Percentiles rank a stretch among this genome's conserved stretches.
Conservation (phyloP, 2,797 vertebrate genomes). For the Thaleichthys pacificus region DNA sequence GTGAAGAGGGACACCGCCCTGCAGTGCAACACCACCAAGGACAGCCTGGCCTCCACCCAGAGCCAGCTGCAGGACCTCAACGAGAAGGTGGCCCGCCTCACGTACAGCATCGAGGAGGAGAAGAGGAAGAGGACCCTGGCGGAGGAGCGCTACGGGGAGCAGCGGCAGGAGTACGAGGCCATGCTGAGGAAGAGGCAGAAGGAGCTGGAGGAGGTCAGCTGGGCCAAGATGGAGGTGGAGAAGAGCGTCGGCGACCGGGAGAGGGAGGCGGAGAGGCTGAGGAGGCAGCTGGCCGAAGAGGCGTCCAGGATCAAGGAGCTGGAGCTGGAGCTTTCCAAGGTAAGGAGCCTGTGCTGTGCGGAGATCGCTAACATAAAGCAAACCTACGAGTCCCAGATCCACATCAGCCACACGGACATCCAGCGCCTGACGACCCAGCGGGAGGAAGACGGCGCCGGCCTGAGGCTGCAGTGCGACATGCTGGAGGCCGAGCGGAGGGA, state of each 20-base stretch:
- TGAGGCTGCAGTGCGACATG: constrained; percentile 80
- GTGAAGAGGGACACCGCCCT: constrained; percentile 82
- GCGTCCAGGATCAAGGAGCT: constrained; percentile 80
- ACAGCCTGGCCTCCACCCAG: constrained; percentile 85
- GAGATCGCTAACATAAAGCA: constrained; percentile 93
- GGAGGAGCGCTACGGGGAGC: constrained; percentile 87
- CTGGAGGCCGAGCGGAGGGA: constrained; percentile 82
- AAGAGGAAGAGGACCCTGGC: constrained; percentile 85
- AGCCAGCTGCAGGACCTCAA: constrained; percentile 83
- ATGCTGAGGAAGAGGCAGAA: constrained; percentile 85
- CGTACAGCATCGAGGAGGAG: constrained; percentile 86
- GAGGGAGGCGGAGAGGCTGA: constrained; percentile 86
- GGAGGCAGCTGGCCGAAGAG: constrained; percentile 85
- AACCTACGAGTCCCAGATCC: constrained; percentile 92
- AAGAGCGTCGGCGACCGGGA: constrained; percentile 86
- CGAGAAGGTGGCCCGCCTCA: constrained; percentile 83
- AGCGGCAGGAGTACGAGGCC: constrained; percentile 86
- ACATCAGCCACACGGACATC: constrained; percentile 84
- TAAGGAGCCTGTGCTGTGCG: constrained; percentile 89
- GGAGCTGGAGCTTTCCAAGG: constrained; percentile 93
- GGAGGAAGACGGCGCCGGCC: constrained; percentile 80
- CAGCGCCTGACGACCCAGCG: constrained; percentile 85
- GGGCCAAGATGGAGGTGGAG: constrained; percentile 91
- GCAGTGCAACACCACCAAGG: constrained; percentile 81
- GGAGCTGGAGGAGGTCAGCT: constrained; percentile 86